phyloP scores from a whole-genome alignment of 2,113 vertebrate species.

The Lepus timidus region DNA sequence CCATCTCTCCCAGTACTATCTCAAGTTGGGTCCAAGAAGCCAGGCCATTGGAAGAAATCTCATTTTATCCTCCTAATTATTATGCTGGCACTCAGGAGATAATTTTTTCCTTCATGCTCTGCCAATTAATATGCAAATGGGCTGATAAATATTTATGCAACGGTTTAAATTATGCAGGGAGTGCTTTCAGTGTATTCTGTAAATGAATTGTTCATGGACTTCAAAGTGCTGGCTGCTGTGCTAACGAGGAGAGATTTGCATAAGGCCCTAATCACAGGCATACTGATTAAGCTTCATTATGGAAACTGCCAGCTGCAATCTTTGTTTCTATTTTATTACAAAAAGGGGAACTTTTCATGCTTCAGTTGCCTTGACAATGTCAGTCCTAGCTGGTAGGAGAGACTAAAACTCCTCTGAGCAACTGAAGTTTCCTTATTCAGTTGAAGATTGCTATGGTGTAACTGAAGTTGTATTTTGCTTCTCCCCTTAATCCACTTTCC shows the following conservation, averaged over 20 bases:
- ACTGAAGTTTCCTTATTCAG: constrained; percentile 91
- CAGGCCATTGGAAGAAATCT: constrained; percentile 91
- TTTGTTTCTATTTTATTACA: constrained; percentile 99
- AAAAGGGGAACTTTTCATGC: constrained; percentile 97
- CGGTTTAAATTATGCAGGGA: constrained; percentile 99
- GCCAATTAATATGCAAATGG: constrained; percentile 99
- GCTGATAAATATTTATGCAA: constrained; percentile 99
- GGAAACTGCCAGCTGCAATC: constrained; percentile 99
- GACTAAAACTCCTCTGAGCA: constrained; percentile 91
- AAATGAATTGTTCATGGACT: constrained; percentile 99
- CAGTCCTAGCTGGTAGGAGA: constrained; percentile 91
- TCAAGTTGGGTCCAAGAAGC: constrained; percentile 89
- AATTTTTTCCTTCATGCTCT: constrained; percentile 93
- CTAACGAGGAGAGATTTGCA: constrained; percentile 99
- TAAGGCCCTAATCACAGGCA: constrained; percentile 99
- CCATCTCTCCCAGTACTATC: constrained; percentile 86
- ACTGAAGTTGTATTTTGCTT: constrained; percentile 87
- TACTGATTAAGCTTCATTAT: constrained; percentile 99
- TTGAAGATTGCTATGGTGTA: constrained; percentile 90
- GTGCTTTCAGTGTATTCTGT: constrained; percentile 98
- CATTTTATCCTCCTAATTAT: constrained; percentile 97
- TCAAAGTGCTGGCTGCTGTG: constrained; percentile 98
- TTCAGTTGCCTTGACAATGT: constrained; percentile 97
- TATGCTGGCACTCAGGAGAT: constrained; percentile 93
- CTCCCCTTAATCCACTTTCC: constrained; percentile 83